These are phyloP conservation scores for Palythoa grandiflora DNA, from an alignment of 92 coral and sea anemone genomes.

Conservation along the genomic window DNA sequence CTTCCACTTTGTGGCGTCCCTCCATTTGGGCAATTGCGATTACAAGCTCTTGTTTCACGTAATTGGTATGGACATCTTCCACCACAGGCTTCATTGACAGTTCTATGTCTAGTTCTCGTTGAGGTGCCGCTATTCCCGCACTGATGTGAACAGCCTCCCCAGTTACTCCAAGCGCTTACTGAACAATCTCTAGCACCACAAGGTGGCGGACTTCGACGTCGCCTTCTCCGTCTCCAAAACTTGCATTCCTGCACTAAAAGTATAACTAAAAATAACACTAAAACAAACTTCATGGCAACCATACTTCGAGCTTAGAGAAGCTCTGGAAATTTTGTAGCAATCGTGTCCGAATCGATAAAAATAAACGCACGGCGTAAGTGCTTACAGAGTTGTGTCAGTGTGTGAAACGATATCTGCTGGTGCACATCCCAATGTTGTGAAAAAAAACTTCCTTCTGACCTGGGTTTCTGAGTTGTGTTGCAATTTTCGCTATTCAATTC, in stretches of 20 bases:
- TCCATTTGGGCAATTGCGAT: too few relatives aligned
- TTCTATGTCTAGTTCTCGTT: conserved; percentile 62
- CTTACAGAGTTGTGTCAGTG: not conserved
- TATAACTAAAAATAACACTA: conserved; percentile 11
- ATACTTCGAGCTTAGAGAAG: not conserved
- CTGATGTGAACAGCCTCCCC: conserved; percentile 72
- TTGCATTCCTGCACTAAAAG: conserved; percentile 27
- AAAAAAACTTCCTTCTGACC: not conserved
- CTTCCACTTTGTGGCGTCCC: too few relatives aligned
- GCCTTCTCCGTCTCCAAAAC: conserved; percentile 58
- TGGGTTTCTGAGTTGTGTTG: not conserved
- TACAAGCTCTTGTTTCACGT: too few relatives aligned
- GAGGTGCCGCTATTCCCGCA: conserved; percentile 77
- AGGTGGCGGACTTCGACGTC: conserved; percentile 73
- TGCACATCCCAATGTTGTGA: not conserved
- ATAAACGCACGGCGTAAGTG: not conserved
- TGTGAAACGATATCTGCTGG: not conserved
- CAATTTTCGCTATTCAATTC: not conserved
- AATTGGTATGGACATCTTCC: conserved; percentile 26
- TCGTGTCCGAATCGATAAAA: too few relatives aligned
- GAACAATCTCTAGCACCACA: conserved; percentile 68
- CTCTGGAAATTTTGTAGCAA: not conserved
- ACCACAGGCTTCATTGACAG: conserved; percentile 57
- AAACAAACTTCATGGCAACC: conserved; percentile 2
- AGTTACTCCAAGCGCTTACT: conserved; percentile 70